A percentile compares a stretch with the other conserved stretches of the same genome.
These are phyloP conservation scores for Scaptomyza caliginosa DNA, from an alignment of 2,888 invertebrate genomes.

Conservation along the genomic window DNA sequence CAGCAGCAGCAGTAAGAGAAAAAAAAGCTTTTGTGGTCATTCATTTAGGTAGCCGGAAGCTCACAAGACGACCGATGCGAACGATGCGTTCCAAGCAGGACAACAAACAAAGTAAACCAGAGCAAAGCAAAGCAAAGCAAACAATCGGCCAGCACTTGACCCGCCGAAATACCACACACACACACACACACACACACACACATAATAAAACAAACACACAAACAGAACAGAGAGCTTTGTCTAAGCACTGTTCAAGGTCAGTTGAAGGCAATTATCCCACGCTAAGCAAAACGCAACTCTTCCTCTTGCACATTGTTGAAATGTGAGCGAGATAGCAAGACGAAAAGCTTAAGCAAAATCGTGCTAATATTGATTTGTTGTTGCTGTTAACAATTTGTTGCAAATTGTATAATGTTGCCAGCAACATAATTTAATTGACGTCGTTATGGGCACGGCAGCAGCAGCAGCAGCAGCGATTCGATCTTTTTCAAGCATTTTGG, in stretches of 20 bases:
- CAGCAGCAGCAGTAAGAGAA: slow-evolving; percentile 16
- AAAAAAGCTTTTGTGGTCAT: slow-evolving; percentile 72
- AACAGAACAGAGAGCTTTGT: slow-evolving; percentile 8
- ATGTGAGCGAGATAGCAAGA: slow-evolving; percentile 11
- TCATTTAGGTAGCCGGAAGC: slow-evolving; percentile 67
- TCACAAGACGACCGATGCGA: slow-evolving; percentile 51
- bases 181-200: slow-evolving; percentile 25
- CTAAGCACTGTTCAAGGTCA: slow-evolving; percentile 42
- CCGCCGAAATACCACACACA: slow-evolving; percentile 56
- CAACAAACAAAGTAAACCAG: slow-evolving; percentile 28
- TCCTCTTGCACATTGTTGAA: slow-evolving; percentile 9
- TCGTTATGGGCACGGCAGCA: slow-evolving; percentile 69
- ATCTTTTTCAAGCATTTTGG: slow-evolving; percentile 60
- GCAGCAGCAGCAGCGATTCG: slow-evolving; percentile 55
- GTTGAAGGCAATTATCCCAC: slow-evolving; percentile 52
- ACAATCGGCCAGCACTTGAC: slow-evolving; percentile 56
- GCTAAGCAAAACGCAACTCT: slow-evolving; percentile 49
- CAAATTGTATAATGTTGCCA: slow-evolving; percentile 79
- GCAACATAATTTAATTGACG: slow-evolving; percentile 81
- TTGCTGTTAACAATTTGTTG: slow-evolving; percentile 78
- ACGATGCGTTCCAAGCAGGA: slow-evolving; percentile 27
- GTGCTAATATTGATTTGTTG: slow-evolving; percentile 68
- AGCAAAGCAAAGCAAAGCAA: slow-evolving; percentile 6
- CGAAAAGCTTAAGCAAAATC: slow-evolving; percentile 21
- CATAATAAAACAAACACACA: too few species aligned